Evolutionary conservation across 2,113 vertebrate genomes (phyloP).

Genomic region (Furnarius figulus): DNA sequence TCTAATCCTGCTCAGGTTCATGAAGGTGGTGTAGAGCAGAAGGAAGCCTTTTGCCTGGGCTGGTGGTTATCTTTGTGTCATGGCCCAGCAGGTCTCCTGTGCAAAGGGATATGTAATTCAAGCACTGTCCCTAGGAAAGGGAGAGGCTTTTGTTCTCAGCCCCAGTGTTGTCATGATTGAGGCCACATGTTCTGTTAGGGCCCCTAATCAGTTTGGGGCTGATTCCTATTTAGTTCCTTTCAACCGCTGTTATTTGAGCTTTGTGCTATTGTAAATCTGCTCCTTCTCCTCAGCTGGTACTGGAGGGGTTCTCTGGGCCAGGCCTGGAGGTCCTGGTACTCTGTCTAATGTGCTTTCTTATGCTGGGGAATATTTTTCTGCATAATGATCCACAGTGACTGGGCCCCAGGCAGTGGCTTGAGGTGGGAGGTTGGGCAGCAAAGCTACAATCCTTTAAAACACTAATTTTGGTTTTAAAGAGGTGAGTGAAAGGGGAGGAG

Average conservation of each 20-base stretch:
- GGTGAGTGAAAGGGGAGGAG: not conserved
- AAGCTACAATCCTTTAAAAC: not conserved
- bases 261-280: constrained; percentile 26
- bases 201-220: constrained; percentile 29
- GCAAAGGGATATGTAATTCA: constrained; percentile 40
- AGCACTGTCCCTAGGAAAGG: constrained; percentile 43
- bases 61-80: not conserved
- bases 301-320: not conserved
- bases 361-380: constrained; percentile 6
- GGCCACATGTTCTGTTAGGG: constrained; percentile 44
- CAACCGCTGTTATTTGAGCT: constrained; percentile 52
- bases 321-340: not conserved
- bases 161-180: not conserved
- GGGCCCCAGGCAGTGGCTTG: not conserved
- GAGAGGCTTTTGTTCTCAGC: constrained; percentile 51
- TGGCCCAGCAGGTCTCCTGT: not conserved
- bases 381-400: not conserved
- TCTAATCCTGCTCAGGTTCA: constrained; percentile 17
- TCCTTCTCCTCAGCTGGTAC: not conserved
- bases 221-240: constrained; percentile 48
- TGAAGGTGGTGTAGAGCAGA: not conserved
- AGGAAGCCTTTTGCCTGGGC: not conserved
- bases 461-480: not conserved
- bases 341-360: not conserved
- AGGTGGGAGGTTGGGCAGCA: not conserved